A percentile compares a stretch with the other conserved stretches of the same genome.
Conservation (phyloP, 2,888 invertebrate species). For the Drosophila leonis region DNA sequence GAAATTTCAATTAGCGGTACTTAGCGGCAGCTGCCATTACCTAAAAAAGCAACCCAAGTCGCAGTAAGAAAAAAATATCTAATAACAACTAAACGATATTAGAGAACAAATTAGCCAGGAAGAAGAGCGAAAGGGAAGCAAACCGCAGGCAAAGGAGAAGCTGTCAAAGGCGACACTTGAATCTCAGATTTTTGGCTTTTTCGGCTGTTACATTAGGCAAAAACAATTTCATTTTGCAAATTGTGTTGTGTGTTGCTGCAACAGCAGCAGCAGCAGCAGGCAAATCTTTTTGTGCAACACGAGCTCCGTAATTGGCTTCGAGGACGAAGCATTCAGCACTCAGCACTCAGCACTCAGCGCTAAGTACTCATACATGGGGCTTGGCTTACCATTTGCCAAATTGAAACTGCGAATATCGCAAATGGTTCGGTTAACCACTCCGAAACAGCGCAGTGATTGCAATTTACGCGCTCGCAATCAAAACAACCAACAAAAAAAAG, state of each 20-base stretch:
- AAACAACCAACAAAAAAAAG: conserved; percentile 12
- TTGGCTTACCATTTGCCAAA: conserved; percentile 44
- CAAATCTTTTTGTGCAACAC: conserved; percentile 57
- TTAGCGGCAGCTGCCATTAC: conserved; percentile 73
- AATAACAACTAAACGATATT: conserved; percentile 78
- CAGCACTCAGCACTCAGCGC: conserved; percentile 14
- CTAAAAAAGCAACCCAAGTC: conserved; percentile 43
- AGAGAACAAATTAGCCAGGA: conserved; percentile 60
- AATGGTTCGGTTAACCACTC: conserved; percentile 40
- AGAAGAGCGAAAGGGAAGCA: conserved; percentile 11
- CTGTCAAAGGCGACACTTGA: conserved; percentile 46
- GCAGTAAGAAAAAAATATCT: conserved; percentile 51
- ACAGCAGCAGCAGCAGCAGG: conserved; percentile 19
- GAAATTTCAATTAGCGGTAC: conserved; percentile 82
- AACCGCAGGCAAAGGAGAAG: conserved; percentile 27
- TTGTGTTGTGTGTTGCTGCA: conserved; percentile 61
- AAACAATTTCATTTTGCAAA: conserved; percentile 74
- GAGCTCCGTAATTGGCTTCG: conserved; percentile 58
- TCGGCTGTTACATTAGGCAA: conserved; percentile 41
- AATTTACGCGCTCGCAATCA: conserved; percentile 47
- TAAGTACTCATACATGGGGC: conserved; percentile 36
- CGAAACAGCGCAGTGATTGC: conserved; percentile 53
- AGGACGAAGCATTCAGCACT: conserved; percentile 6
- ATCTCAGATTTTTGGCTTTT: conserved; percentile 31
- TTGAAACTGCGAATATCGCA: conserved; percentile 59